A percentile compares a stretch with the other conserved stretches of the same genome.
Evolutionary conservation across 2,888 invertebrate species (phyloP).

Genomic region (Scaptomyza reducta): DNA sequence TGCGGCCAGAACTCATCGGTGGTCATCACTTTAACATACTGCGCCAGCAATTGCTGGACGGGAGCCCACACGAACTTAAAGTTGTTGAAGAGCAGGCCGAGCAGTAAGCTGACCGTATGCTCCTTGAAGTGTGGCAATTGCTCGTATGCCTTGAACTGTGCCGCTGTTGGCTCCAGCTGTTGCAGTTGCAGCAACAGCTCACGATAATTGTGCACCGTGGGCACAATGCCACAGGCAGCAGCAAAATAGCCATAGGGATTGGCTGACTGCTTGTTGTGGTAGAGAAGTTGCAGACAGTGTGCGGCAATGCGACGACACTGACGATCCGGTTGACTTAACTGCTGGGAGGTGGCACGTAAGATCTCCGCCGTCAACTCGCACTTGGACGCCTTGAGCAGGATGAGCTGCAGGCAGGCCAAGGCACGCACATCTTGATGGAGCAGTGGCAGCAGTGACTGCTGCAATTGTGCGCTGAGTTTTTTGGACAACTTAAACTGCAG

Average conservation of each 20-base stretch:
- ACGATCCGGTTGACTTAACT: constrained; percentile 89
- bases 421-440: constrained; percentile 78
- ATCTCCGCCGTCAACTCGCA: constrained; percentile 78
- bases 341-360: constrained; percentile 84
- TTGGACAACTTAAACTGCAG: constrained; percentile 47
- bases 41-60: constrained; percentile 89
- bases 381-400: constrained; percentile 84
- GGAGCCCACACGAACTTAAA: constrained; percentile 96
- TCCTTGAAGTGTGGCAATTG: constrained; percentile 86
- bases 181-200: constrained; percentile 90
- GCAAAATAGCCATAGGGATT: constrained; percentile 88
- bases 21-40: constrained; percentile 88
- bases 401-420: constrained; percentile 80
- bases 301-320: constrained; percentile 89
- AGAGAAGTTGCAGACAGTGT: constrained; percentile 89
- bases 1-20: constrained; percentile 89
- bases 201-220: constrained; percentile 92
- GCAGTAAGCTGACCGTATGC: constrained; percentile 90
- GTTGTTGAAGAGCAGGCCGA: constrained; percentile 93
- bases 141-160: constrained; percentile 85
- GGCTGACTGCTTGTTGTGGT: constrained; percentile 25
- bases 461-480: constrained; percentile 26
- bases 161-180: constrained; percentile 88
- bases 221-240: constrained; percentile 88
- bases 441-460: constrained; percentile 46